phyloP scores from a whole-genome alignment of 1,140 invertebrate species.

The Micrasema minimum region DNA sequence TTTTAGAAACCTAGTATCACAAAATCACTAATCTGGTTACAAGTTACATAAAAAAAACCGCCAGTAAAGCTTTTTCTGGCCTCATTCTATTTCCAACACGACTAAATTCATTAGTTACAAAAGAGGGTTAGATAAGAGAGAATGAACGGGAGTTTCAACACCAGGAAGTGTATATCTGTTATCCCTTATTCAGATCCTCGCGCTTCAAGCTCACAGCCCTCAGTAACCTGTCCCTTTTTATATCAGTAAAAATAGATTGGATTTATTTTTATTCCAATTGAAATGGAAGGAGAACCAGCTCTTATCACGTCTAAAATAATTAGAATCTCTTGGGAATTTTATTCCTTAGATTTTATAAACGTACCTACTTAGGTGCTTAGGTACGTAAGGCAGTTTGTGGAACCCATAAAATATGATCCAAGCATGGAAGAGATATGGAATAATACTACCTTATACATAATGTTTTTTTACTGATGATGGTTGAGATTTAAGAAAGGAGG shows the following conservation, averaged over 20 bases:
- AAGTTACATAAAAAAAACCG: constrained; percentile 26
- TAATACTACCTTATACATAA: too few species aligned
- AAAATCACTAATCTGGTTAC: constrained; percentile 12
- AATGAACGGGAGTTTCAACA: constrained; percentile 13
- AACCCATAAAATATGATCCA: too few species aligned
- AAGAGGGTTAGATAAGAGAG: constrained; percentile 15
- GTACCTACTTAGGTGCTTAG: too few species aligned
- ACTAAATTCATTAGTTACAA: constrained; percentile 31
- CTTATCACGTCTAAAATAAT: too few species aligned
- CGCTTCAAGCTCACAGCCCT: neutral
- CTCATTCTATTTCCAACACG: constrained; percentile 12
- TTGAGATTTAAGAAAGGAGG: too few species aligned
- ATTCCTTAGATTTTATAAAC: too few species aligned
- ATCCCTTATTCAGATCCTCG: constrained; percentile 13
- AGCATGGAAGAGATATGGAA: too few species aligned
- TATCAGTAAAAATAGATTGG: neutral
- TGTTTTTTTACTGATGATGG: too few species aligned
- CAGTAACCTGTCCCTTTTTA: too few species aligned
- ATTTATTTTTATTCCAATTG: neutral
- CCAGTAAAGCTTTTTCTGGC: constrained; percentile 9
- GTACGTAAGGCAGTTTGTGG: too few species aligned
- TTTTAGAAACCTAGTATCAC: constrained; percentile 11
- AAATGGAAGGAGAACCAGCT: too few species aligned
- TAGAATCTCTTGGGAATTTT: too few species aligned
- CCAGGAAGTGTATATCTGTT: constrained; percentile 33